Percentiles rank a stretch among this genome's conserved stretches.
Evolutionary conservation across 1,140 invertebrate species (phyloP).

Genomic region (Achatina immaculata): DNA sequence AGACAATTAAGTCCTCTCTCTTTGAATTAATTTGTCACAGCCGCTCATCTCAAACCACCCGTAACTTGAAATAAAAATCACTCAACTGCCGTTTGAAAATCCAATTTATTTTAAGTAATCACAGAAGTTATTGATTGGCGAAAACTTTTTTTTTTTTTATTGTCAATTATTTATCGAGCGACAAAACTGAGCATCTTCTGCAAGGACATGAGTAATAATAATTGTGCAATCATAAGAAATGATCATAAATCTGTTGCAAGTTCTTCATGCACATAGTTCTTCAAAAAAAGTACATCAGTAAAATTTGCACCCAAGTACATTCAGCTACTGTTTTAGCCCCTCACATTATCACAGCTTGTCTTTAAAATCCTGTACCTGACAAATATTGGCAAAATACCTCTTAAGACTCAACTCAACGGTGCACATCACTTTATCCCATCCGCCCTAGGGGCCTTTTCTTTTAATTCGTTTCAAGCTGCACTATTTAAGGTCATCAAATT

Average conservation of each 20-base stretch:
- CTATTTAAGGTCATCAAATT: neutral
- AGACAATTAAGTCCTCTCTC: neutral
- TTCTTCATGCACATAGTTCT: too few relatives aligned
- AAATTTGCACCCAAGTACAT: too few relatives aligned
- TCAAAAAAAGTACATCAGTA: too few relatives aligned
- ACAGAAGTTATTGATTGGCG: neutral
- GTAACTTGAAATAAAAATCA: slow-evolving; percentile 10
- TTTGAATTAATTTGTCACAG: neutral
- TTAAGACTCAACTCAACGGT: neutral
- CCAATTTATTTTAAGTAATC: neutral
- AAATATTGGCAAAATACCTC: neutral
- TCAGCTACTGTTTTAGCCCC: neutral
- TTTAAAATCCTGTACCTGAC: too few relatives aligned
- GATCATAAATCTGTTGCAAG: too few relatives aligned
- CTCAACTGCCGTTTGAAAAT: neutral
- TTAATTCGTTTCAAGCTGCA: neutral
- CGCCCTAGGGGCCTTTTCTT: neutral
- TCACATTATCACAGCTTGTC: neutral
- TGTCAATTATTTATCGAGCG: neutral
- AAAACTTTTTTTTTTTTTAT: slow-evolving; percentile 1
- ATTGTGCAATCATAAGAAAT: neutral
- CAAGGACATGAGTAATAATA: neutral
- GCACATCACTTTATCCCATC: neutral
- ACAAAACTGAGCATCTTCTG: neutral
- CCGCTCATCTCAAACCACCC: neutral